phyloP scores from a whole-genome alignment of 2,888 invertebrate species.

The Mythimna lalbum region DNA sequence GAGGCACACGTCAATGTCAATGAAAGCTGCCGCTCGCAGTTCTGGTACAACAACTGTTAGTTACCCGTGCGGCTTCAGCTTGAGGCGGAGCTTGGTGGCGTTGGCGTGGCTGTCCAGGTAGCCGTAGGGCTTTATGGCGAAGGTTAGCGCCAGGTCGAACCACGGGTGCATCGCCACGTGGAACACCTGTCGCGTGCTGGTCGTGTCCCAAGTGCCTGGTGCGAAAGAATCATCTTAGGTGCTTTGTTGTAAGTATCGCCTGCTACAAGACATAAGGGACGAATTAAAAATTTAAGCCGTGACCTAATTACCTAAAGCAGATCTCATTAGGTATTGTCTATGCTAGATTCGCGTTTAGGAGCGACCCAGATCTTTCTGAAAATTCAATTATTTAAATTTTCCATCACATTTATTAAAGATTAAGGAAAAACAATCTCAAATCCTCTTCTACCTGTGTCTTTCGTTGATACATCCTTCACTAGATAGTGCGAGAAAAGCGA shows the following conservation, averaged over 20 bases:
- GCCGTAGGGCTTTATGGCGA: constrained; percentile 51
- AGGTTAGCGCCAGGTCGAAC: constrained; percentile 55
- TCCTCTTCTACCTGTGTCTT: background rate
- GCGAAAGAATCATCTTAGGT: background rate
- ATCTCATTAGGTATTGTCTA: background rate
- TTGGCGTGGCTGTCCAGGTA: constrained; percentile 52
- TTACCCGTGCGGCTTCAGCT: constrained; percentile 54
- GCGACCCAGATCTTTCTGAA: too few relatives aligned
- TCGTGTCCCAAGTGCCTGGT: constrained; percentile 18
- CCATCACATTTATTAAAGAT: too few relatives aligned
- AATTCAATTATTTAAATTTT: too few relatives aligned
- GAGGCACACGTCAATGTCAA: background rate
- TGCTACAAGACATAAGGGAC: background rate
- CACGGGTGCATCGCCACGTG: constrained; percentile 46
- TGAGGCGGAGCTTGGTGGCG: constrained; percentile 32
- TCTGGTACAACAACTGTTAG: background rate
- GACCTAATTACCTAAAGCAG: background rate
- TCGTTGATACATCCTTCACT: background rate
- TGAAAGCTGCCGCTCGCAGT: background rate
- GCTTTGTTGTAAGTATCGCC: background rate
- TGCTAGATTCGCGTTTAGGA: background rate
- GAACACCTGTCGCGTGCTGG: constrained; percentile 28
- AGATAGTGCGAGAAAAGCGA: background rate
- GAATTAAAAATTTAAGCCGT: background rate
- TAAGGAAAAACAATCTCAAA: too few relatives aligned